Percentiles rank a stretch among this genome's conserved stretches.
Conservation (phyloP, 2,888 invertebrate species). For the Pomacea canaliculata region DNA sequence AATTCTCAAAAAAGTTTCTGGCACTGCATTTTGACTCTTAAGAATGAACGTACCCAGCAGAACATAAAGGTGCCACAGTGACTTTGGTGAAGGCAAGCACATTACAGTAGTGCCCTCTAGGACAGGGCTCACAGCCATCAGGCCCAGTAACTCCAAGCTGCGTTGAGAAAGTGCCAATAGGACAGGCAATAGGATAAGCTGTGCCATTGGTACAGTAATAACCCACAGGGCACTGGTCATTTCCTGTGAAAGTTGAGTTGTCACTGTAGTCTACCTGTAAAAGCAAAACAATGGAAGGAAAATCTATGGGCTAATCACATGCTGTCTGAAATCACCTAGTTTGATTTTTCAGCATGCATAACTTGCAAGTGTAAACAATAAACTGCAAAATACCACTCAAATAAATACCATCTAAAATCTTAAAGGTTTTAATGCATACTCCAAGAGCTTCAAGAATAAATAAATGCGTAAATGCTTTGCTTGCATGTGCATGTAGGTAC, state of each 20-base stretch:
- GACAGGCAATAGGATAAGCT: conserved; percentile 61
- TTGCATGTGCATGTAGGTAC: too few species aligned
- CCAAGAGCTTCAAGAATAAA: too few species aligned
- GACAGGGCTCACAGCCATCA: conserved; percentile 60
- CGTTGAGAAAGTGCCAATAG: conserved; percentile 63
- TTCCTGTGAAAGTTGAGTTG: conserved; percentile 61
- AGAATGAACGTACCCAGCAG: conserved; percentile 37
- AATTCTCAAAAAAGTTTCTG: too few species aligned
- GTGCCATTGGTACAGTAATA: conserved; percentile 65
- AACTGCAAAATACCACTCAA: too few species aligned
- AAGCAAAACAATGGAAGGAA: not conserved
- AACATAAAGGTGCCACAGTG: conserved; percentile 52
- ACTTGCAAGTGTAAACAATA: too few species aligned
- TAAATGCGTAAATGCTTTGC: too few species aligned
- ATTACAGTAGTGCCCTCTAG: conserved; percentile 64
- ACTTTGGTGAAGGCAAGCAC: conserved; percentile 58
- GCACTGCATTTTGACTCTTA: too few species aligned
- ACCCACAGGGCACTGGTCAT: conserved; percentile 65
- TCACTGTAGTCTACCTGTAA: conserved; percentile 54
- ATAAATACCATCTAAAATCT: too few species aligned
- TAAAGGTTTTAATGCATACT: too few species aligned
- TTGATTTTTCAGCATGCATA: too few species aligned
- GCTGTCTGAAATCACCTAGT: too few species aligned
- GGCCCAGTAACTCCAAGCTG: conserved; percentile 48
- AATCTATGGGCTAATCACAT: too few species aligned